phyloP scores from a whole-genome alignment of 23 tunicate genomes.

The Trididemnum nubilum region DNA sequence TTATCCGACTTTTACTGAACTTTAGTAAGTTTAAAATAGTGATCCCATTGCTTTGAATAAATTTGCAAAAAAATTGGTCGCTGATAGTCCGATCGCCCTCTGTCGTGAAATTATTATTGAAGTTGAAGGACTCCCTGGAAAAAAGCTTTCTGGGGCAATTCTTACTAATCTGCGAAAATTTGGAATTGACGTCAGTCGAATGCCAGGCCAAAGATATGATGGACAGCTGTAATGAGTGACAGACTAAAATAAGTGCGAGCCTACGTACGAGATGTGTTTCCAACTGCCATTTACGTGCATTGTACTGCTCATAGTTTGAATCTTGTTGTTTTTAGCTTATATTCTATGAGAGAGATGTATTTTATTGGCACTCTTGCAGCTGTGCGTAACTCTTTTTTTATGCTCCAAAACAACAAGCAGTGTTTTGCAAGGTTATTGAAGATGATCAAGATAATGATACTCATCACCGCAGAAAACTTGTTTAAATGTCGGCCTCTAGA shows the following conservation, averaged over 20 bases:
- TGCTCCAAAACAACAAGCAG: background rate
- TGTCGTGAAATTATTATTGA: too few relatives aligned
- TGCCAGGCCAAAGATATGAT: conserved; percentile 14
- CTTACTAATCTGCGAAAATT: background rate
- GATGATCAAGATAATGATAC: too few relatives aligned
- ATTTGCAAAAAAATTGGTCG: too few relatives aligned
- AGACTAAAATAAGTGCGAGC: background rate
- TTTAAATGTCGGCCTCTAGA: background rate
- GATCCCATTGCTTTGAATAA: too few relatives aligned
- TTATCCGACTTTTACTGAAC: too few relatives aligned
- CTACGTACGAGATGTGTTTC: background rate
- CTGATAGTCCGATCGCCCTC: too few relatives aligned
- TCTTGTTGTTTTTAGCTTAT: background rate
- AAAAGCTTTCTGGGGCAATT: background rate
- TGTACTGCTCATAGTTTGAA: background rate
- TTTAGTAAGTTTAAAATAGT: too few relatives aligned
- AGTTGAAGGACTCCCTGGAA: background rate
- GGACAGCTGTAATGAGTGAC: conserved; percentile 8
- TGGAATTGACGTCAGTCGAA: background rate
- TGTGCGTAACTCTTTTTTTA: background rate
- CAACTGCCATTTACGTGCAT: background rate
- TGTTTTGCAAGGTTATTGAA: too few relatives aligned
- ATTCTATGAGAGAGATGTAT: background rate
- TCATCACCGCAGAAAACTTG: background rate
- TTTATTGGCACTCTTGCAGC: background rate